A percentile compares a stretch with the other conserved stretches of the same genome.
Evolutionary conservation across 2,797 vertebrate genomes (phyloP).

Genomic region (Xerus rutilus): DNA sequence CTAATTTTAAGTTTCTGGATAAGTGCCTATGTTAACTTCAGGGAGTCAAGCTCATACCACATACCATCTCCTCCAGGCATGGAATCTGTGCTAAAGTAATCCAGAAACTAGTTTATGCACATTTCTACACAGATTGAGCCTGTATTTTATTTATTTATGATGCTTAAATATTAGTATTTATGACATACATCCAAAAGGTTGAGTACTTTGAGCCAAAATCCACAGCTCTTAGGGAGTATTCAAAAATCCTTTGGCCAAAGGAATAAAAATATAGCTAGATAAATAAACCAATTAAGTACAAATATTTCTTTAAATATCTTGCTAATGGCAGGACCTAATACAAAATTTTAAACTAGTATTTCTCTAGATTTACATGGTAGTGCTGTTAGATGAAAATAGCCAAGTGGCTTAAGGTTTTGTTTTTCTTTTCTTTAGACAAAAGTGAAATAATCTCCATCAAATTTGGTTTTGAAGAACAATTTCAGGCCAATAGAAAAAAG

Average conservation of each 20-base stretch:
- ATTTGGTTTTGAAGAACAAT: neutral
- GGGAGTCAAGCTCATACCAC: neutral
- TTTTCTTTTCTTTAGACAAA: neutral
- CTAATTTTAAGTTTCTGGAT: conserved; percentile 84
- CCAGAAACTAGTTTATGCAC: neutral
- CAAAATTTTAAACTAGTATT: neutral
- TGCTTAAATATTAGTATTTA: neutral
- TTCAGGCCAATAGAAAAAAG: neutral
- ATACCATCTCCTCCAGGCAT: neutral
- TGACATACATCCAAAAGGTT: neutral
- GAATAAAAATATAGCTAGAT: neutral
- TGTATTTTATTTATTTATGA: neutral
- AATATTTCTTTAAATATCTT: neutral
- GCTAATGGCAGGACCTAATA: neutral
- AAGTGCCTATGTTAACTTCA: conserved; percentile 28
- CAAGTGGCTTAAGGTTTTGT: neutral
- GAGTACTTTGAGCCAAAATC: neutral
- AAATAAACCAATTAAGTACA: neutral
- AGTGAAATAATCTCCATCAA: neutral
- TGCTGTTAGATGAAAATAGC: conserved; percentile 26
- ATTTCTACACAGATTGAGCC: neutral
- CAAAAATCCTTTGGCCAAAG: conserved; percentile 14
- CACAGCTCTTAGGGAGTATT: neutral
- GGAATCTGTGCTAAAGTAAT: neutral
- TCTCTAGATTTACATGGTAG: conserved; percentile 32